Conservation (phyloP, 2,113 vertebrate species). For the Hassar affinis region DNA sequence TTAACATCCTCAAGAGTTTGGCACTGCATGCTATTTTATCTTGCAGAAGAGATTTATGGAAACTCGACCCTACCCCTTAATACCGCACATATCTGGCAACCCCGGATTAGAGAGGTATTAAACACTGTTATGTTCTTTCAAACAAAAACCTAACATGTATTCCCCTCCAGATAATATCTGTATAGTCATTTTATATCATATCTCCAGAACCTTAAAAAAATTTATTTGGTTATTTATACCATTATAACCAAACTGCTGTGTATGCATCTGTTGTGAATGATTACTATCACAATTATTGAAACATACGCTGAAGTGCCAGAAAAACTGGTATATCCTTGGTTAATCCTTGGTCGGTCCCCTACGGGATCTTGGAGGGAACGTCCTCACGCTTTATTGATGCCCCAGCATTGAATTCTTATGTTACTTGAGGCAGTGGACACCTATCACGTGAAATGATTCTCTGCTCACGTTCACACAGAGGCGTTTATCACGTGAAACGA, state of each 20-base stretch:
- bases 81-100: constrained; percentile 91
- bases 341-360: too few relatives aligned
- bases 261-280: not conserved
- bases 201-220: not conserved
- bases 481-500: too few relatives aligned
- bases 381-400: too few relatives aligned
- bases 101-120: constrained; percentile 86
- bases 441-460: too few relatives aligned
- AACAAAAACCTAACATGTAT: not conserved
- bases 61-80: constrained; percentile 85
- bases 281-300: not conserved
- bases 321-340: too few relatives aligned
- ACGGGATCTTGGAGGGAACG: too few relatives aligned
- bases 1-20: constrained; percentile 10
- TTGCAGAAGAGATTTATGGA: constrained; percentile 89
- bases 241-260: not conserved
- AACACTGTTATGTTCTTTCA: not conserved
- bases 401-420: too few relatives aligned
- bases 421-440: too few relatives aligned
- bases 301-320: too few relatives aligned
- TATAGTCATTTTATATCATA: not conserved
- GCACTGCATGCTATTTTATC: constrained; percentile 25
- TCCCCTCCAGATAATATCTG: not conserved
- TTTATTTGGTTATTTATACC: not conserved
- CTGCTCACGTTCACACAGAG: too few relatives aligned